phyloP scores from a whole-genome alignment of 2,888 invertebrate species.

The Operophtera brumata region DNA sequence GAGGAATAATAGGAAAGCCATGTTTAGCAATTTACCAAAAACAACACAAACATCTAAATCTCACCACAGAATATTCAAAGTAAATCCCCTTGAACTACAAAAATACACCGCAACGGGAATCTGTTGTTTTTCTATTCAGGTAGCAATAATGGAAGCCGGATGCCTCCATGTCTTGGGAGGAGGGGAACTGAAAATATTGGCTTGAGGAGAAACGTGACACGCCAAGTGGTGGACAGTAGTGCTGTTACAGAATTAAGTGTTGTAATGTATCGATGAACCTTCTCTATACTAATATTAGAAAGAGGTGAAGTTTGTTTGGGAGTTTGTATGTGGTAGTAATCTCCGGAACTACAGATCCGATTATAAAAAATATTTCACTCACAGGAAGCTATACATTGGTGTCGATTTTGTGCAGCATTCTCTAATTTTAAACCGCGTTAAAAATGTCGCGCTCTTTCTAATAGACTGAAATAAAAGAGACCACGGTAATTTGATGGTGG shows the following conservation, averaged over 20 bases:
- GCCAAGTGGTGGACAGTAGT: conserved; percentile 29
- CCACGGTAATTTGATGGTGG: too few species aligned
- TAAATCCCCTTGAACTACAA: conserved; percentile 5
- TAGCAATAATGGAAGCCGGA: conserved; percentile 29
- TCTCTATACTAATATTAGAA: too few species aligned
- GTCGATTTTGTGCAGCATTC: too few species aligned
- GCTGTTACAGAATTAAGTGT: neutral
- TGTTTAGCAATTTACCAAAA: neutral
- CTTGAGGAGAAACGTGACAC: conserved; percentile 30
- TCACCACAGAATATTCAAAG: neutral
- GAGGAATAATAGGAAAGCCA: neutral
- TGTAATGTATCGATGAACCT: too few species aligned
- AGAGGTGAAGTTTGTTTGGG: too few species aligned
- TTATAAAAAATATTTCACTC: too few species aligned
- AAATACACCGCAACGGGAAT: conserved; percentile 2
- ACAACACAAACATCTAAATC: neutral
- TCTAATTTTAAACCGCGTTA: too few species aligned
- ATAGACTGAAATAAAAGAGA: too few species aligned
- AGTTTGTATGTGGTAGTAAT: too few species aligned
- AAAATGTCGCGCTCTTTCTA: too few species aligned
- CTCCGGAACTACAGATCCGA: too few species aligned
- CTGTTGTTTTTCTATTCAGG: conserved; percentile 30
- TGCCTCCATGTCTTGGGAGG: conserved; percentile 22
- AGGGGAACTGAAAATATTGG: conserved; percentile 23
- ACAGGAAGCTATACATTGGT: too few species aligned